Conservation (phyloP, 1,140 invertebrate species). For the Mylabris phalerata region DNA sequence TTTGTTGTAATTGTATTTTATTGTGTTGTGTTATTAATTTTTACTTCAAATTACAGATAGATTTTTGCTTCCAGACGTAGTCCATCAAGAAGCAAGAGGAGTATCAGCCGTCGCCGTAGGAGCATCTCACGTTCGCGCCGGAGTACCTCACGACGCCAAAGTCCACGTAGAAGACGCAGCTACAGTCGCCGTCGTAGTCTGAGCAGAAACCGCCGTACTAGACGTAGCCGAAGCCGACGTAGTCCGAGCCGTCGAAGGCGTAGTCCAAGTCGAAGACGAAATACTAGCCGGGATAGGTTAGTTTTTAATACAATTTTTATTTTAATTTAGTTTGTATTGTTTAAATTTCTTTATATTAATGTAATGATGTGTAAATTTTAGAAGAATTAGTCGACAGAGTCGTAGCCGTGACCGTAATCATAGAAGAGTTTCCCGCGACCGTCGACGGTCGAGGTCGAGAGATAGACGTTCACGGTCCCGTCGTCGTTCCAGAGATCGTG, state of each 20-base stretch:
- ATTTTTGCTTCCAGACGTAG: conserved; percentile 32
- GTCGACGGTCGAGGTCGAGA: conserved; percentile 30
- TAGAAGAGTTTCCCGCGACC: conserved; percentile 27
- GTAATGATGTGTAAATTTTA: conserved; percentile 13
- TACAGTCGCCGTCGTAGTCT: conserved; percentile 26
- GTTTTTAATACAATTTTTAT: conserved; percentile 8
- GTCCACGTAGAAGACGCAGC: conserved; percentile 31
- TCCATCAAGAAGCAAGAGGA: conserved; percentile 27
- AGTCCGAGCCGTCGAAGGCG: conserved; percentile 23
- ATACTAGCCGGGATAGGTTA: conserved; percentile 41
- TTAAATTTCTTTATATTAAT: background rate
- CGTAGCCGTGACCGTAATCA: conserved; percentile 31
- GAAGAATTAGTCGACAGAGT: conserved; percentile 28
- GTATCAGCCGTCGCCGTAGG: conserved; percentile 26
- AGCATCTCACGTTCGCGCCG: conserved; percentile 30
- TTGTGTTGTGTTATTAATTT: conserved; percentile 11
- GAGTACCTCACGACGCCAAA: conserved; percentile 28
- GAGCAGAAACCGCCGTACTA: conserved; percentile 16
- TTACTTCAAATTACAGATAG: conserved; percentile 31
- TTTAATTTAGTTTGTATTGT: background rate
- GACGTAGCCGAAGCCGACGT: conserved; percentile 25
- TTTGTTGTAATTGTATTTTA: background rate
- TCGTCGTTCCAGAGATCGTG: conserved; percentile 32
- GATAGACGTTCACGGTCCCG: conserved; percentile 36
- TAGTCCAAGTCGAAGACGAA: conserved; percentile 28